These are phyloP conservation scores for Parasteatoda tepidariorum DNA, from an alignment of 1,140 invertebrate genomes.

Conservation along the genomic window DNA sequence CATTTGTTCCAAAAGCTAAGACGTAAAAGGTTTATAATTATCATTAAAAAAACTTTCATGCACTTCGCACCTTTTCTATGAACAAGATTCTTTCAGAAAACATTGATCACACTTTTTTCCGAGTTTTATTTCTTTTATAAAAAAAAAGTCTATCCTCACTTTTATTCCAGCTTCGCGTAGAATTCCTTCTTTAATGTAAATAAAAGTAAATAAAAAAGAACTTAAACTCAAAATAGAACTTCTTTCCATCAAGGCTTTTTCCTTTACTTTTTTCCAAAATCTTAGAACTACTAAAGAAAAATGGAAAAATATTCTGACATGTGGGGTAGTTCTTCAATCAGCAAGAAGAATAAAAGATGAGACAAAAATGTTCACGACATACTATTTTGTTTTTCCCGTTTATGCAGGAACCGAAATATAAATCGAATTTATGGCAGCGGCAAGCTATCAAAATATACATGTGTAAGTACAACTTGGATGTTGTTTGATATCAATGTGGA, in stretches of 20 bases:
- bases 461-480: conserved; percentile 11
- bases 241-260: neutral
- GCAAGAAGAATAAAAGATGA: conserved; percentile 34
- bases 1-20: no score
- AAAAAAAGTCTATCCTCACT: neutral
- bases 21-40: no score
- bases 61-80: neutral
- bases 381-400: conserved; percentile 41
- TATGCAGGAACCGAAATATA: conserved; percentile 35
- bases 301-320: conserved; percentile 31
- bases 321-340: neutral
- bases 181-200: neutral
- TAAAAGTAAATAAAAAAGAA: neutral
- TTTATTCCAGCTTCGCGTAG: neutral
- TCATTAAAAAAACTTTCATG: no score
- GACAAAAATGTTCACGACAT: conserved; percentile 29
- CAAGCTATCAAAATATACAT: conserved; percentile 6
- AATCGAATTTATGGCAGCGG: conserved; percentile 30
- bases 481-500: no score
- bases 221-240: conserved; percentile 3
- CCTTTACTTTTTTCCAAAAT: neutral
- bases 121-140: neutral
- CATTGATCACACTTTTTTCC: neutral
- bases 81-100: neutral
- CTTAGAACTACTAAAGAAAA: neutral